A percentile compares a stretch with the other conserved stretches of the same genome.
Conservation (phyloP, 2,888 invertebrate genomes). For the Calliscelio sp. region DNA sequence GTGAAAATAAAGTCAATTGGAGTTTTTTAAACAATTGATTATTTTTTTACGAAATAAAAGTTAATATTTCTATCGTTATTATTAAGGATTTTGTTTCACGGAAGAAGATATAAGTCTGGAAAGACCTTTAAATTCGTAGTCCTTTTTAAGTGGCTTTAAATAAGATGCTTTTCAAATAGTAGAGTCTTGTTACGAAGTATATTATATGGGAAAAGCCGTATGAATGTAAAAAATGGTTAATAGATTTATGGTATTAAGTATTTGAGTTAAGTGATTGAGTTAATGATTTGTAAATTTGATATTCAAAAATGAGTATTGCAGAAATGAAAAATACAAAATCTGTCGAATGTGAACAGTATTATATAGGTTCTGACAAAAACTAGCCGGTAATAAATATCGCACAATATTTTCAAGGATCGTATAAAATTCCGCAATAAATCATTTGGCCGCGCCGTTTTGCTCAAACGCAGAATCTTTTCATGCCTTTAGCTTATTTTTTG, state of each 20-base stretch:
- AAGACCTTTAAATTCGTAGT: constrained; percentile 5
- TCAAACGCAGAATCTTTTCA: constrained; percentile 17
- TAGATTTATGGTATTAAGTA: too few species aligned
- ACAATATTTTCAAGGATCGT: constrained; percentile 23
- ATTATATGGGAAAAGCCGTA: too few species aligned
- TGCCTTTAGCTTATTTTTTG: constrained; percentile 25
- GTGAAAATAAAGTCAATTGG: too few species aligned
- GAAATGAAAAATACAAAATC: neutral
- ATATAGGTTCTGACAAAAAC: neutral
- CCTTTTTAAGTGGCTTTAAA: constrained; percentile 9
- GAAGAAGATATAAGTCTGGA: neutral
- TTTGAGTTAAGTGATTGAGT: too few species aligned
- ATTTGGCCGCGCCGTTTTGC: constrained; percentile 12
- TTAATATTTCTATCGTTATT: neutral
- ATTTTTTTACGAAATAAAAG: too few species aligned
- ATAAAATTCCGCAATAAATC: constrained; percentile 31
- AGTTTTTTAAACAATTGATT: too few species aligned
- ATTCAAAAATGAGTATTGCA: too few species aligned
- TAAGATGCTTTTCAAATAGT: neutral
- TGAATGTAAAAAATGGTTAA: too few species aligned
- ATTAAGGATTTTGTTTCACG: neutral
- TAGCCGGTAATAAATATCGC: constrained; percentile 18
- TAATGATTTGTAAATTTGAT: too few species aligned
- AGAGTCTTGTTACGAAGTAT: too few species aligned
- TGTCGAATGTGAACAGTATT: too few species aligned